These are phyloP conservation scores for Antheraea assamensis DNA, from an alignment of 2,888 invertebrate genomes.

Conservation along the genomic window DNA sequence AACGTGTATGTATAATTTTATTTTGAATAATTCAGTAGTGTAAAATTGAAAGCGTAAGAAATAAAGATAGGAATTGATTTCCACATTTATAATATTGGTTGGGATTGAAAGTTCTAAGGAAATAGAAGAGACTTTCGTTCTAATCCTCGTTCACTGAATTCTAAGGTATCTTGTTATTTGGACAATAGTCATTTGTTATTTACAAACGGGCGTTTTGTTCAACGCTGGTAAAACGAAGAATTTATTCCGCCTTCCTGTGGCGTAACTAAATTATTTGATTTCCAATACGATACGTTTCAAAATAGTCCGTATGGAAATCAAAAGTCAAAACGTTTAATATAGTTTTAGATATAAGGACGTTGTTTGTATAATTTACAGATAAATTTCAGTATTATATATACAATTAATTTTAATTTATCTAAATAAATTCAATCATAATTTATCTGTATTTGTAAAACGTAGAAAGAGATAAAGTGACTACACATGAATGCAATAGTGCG, in stretches of 20 bases:
- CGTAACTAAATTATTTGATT: too few species aligned
- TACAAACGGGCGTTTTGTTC: conserved; percentile 32
- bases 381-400: neutral
- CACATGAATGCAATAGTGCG: too few species aligned
- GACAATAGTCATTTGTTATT: conserved; percentile 34
- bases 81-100: neutral
- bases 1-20: too few species aligned
- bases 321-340: too few species aligned
- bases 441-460: neutral
- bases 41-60: too few species aligned
- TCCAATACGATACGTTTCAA: too few species aligned
- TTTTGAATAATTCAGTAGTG: too few species aligned
- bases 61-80: too few species aligned
- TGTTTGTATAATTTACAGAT: neutral
- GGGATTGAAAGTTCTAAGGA: conserved; percentile 6
- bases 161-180: conserved; percentile 46
- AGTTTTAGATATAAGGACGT: too few species aligned
- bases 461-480: neutral
- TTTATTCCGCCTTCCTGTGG: neutral
- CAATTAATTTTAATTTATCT: neutral
- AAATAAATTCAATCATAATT: neutral
- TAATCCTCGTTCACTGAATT: conserved; percentile 44
- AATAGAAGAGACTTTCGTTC: conserved; percentile 24
- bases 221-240: too few species aligned
- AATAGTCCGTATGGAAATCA: too few species aligned